A percentile compares a stretch with the other conserved stretches of the same genome.
Conservation (phyloP, 1,140 invertebrate genomes). For the Solenopsis invicta region DNA sequence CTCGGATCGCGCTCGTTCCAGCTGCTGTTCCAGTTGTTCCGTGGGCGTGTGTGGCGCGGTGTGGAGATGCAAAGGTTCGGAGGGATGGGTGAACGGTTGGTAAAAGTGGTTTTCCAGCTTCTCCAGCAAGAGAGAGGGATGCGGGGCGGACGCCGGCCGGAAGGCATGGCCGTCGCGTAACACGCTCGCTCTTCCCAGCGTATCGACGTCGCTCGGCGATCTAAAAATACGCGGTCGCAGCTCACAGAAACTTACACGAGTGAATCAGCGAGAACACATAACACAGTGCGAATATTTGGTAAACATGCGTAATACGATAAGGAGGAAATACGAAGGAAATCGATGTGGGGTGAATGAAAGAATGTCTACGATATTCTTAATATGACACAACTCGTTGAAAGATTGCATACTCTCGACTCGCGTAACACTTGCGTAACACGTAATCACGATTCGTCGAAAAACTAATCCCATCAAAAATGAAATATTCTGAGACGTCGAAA, state of each 20-base stretch:
- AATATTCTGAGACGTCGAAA: background rate
- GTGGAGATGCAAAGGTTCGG: slow-evolving; percentile 82
- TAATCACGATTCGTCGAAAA: background rate
- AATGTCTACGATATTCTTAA: background rate
- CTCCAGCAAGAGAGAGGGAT: slow-evolving; percentile 84
- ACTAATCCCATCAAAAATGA: background rate
- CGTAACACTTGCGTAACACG: background rate
- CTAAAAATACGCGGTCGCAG: slow-evolving; percentile 72
- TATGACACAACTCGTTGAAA: background rate
- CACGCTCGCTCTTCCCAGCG: slow-evolving; percentile 89
- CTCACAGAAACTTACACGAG: slow-evolving; percentile 20
- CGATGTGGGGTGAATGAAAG: background rate
- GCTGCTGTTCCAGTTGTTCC: slow-evolving; percentile 84
- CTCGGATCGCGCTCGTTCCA: slow-evolving; percentile 82
- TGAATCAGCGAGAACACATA: slow-evolving; percentile 9
- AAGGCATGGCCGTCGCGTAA: slow-evolving; percentile 89
- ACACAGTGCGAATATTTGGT: slow-evolving; percentile 8
- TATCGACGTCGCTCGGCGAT: slow-evolving; percentile 86
- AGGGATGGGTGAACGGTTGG: slow-evolving; percentile 82
- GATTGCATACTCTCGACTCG: background rate
- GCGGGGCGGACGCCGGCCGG: slow-evolving; percentile 89
- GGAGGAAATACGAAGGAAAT: background rate
- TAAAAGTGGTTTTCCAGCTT: slow-evolving; percentile 85
- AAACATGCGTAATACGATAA: slow-evolving; percentile 30
- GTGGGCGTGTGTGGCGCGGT: slow-evolving; percentile 85